Evolutionary conservation across 1,140 invertebrate species (phyloP), one percentile per base, ranked within the genome.

Genomic region (Sinella curviseta): DNA sequence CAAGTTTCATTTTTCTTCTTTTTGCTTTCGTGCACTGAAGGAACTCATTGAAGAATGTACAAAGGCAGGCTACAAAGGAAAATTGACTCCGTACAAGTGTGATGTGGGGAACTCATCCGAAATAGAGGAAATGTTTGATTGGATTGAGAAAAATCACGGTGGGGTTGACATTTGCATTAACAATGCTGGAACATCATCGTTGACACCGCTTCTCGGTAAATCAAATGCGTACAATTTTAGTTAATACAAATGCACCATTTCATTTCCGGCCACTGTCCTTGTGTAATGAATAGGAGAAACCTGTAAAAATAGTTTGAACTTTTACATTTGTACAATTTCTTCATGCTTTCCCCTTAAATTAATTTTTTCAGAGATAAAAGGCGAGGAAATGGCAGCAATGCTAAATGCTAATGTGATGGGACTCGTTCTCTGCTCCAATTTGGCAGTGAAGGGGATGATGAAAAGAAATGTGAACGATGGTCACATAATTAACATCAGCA

Each of bases 81-180:
- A 87, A 78, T 86, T 90, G 1, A 85, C 89, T 80, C 85, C 90
- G 0, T 77, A 89, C 17, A 85, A 89, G 79, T 93, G 92, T 85
- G 93, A 95, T 85, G 84, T 95, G 0, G 87, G 87, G 0, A 90
- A 91, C 24, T 89, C 90, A 84, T 87, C 89, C 0, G 91, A 93
- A 0, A 90, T 95, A 48, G 84, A 90, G 16, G 86, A 86, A n/a
- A 89, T 92, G 57, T 94, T 95, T 84, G 84, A 89, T 77, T 90
- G 89, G 88, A 88, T 91, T 20, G 88, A 90, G 60, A 85, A 88
- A 14, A 88, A 89, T 0, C 86, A 91, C 33, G 92, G 91, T 2
- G 90, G 90, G 17, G 87, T 93, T 0, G 90, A 94, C 84, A 86
- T 94, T 0, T 87, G 94, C 65, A 87, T 95, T 31, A 95, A 94